Evolutionary conservation across 1,140 invertebrate genomes (phyloP).

Genomic region (Pseudomyrmex dendroicus): DNA sequence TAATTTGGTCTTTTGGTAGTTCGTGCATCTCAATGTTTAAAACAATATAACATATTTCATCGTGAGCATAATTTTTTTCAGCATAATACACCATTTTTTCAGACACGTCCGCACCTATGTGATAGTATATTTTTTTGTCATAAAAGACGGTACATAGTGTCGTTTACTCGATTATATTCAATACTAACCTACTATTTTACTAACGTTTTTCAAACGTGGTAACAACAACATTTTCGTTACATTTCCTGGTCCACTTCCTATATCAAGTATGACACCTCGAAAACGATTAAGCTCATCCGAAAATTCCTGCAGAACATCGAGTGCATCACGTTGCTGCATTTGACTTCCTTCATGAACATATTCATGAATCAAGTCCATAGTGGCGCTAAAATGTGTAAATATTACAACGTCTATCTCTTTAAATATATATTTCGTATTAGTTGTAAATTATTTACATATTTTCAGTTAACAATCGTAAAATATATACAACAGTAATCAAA

Average conservation of each 20-base stretch:
- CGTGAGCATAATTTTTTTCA: constrained; percentile 84
- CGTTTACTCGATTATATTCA: no score
- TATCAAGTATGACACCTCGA: constrained; percentile 87
- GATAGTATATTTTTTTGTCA: background rate
- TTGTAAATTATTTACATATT: no score
- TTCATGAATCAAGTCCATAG: constrained; percentile 88
- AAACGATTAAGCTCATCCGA: constrained; percentile 84
- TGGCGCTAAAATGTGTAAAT: no score
- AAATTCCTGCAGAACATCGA: constrained; percentile 89
- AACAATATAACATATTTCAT: constrained; percentile 86
- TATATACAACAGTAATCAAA: no score
- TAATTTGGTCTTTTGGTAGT: constrained; percentile 83
- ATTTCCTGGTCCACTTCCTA: constrained; percentile 92
- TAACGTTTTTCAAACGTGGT: constrained; percentile 86
- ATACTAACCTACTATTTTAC: constrained; percentile 77
- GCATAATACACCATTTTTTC: constrained; percentile 90
- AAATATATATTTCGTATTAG: no score
- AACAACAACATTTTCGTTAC: constrained; percentile 89
- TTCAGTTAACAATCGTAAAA: no score
- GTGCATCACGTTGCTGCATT: constrained; percentile 89
- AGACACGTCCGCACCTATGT: constrained; percentile 89
- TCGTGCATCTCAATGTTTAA: constrained; percentile 88
- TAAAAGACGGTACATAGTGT: background rate
- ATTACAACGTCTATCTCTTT: no score
- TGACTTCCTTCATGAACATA: constrained; percentile 87